Evolutionary conservation across 2,113 vertebrate species (phyloP).

Genomic region (Cardinalis cardinalis): DNA sequence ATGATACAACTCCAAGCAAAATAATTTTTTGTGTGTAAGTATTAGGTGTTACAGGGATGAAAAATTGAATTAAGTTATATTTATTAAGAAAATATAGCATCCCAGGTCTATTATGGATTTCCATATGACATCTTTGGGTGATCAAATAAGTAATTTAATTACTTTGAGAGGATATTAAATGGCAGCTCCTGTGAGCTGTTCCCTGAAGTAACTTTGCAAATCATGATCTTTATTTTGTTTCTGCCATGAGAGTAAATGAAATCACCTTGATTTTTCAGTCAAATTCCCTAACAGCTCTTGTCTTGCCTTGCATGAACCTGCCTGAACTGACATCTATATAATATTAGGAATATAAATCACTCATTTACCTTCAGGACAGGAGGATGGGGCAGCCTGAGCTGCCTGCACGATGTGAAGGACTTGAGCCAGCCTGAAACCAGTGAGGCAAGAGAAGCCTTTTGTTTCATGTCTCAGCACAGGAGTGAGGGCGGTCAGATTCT

Average conservation of each 20-base stretch:
- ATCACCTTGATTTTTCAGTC: neutral
- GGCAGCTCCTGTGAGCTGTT: neutral
- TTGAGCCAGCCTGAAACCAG: neutral
- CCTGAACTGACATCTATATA: neutral
- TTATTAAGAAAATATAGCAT: neutral
- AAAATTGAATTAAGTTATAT: neutral
- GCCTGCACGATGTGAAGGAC: neutral
- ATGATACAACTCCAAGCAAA: neutral
- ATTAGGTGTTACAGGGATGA: neutral
- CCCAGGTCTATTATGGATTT: neutral
- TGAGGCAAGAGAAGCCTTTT: neutral
- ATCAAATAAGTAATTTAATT: neutral
- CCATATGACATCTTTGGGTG: neutral
- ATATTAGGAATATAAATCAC: neutral
- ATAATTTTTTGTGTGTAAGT: neutral
- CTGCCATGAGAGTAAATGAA: neutral
- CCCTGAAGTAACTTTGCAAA: neutral
- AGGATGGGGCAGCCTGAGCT: neutral
- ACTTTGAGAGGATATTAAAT: neutral
- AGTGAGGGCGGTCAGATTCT: neutral
- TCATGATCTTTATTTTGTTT: neutral
- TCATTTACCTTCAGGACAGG: neutral
- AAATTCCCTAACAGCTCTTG: neutral
- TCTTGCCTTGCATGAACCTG: neutral
- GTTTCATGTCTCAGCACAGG: neutral